Evolutionary conservation across 2,888 invertebrate species (phyloP).

Genomic region (Caenorhabditis japonica): DNA sequence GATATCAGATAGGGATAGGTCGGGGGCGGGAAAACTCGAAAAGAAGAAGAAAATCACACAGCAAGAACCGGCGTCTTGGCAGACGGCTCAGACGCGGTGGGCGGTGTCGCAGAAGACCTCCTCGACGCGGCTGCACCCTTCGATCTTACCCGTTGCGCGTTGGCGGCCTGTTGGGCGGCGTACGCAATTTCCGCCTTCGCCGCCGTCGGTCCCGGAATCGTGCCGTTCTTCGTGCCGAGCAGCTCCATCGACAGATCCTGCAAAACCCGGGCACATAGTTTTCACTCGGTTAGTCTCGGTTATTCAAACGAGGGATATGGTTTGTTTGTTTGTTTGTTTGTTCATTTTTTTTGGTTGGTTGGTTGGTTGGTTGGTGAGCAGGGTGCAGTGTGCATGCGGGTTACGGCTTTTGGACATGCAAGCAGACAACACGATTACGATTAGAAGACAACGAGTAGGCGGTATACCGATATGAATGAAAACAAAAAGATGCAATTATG

Average conservation of each 20-base stretch:
- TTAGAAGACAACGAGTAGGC: too few relatives aligned
- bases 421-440: not conserved
- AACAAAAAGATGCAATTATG: too few relatives aligned
- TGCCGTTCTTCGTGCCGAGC: conserved; percentile 72
- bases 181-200: conserved; percentile 68
- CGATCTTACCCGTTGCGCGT: conserved; percentile 48
- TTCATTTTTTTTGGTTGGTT: conserved; percentile 2
- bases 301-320: not conserved
- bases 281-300: conserved; percentile 44
- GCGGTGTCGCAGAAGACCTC: not conserved
- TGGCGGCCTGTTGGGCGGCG: conserved; percentile 56
- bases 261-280: conserved; percentile 45
- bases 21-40: not conserved
- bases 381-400: not conserved
- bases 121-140: conserved; percentile 1
- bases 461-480: too few relatives aligned
- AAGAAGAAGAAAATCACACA: conserved; percentile 16
- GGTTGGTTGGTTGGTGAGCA: not conserved
- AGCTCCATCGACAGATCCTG: conserved; percentile 76
- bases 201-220: conserved; percentile 74
- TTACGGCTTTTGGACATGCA: not conserved
- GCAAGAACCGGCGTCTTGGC: conserved; percentile 17
- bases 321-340: not conserved
- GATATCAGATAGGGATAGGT: not conserved
- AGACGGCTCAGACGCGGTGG: not conserved